Conservation (phyloP, 2,888 invertebrate genomes). For the Serripes groenlandicus region DNA sequence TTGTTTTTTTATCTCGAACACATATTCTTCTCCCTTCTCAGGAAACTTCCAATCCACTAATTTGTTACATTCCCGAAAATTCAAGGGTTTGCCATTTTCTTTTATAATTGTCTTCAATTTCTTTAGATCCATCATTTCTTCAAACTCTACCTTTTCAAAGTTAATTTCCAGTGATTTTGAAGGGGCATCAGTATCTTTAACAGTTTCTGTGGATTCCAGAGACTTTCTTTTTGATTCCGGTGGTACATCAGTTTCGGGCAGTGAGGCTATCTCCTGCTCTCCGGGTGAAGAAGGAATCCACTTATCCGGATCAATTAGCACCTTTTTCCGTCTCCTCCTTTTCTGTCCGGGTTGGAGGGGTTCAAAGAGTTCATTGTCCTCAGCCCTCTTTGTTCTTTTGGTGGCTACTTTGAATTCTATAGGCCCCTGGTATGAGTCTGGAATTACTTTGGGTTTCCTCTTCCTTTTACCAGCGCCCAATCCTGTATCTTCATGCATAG, state of each 20-base stretch:
- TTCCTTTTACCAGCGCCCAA: slow-evolving; percentile 48
- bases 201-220: background rate
- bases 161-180: background rate
- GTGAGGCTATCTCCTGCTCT: background rate
- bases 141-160: background rate
- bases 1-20: slow-evolving; percentile 65
- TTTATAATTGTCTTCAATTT: background rate
- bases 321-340: slow-evolving; percentile 59
- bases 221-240: background rate
- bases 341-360: slow-evolving; percentile 60
- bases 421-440: slow-evolving; percentile 61
- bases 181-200: background rate
- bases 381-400: background rate
- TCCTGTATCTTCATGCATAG: background rate
- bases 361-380: slow-evolving; percentile 50
- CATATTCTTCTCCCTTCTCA: slow-evolving; percentile 58
- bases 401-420: slow-evolving; percentile 24
- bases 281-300: background rate
- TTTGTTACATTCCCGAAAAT: slow-evolving; percentile 52
- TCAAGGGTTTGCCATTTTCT: background rate
- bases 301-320: slow-evolving; percentile 10
- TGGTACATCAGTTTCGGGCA: background rate
- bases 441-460: slow-evolving; percentile 64
- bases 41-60: slow-evolving; percentile 69
- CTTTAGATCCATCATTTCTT: background rate